phyloP scores from a whole-genome alignment of 2,888 invertebrate species.

The Megastigmus dorsalis region DNA sequence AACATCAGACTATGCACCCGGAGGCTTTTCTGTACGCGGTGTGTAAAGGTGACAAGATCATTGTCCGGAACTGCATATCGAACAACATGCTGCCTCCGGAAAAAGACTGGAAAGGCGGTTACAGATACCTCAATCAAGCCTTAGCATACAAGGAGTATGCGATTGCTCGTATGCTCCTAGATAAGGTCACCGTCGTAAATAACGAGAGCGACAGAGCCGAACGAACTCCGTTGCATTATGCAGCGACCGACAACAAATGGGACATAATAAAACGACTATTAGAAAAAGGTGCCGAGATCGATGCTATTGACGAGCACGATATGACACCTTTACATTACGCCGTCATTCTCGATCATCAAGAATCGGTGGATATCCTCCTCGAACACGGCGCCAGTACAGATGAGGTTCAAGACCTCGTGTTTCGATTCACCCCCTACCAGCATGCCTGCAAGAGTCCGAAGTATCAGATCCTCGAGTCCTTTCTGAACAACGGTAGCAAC shows the following conservation, averaged over 20 bases:
- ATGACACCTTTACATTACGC: slow-evolving; percentile 38
- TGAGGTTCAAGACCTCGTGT: not conserved
- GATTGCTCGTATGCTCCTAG: not conserved
- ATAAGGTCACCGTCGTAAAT: slow-evolving; percentile 2
- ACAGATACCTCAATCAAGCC: not conserved
- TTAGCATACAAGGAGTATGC: slow-evolving; percentile 13
- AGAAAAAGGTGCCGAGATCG: not conserved
- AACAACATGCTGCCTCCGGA: not conserved
- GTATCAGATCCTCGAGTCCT: not conserved
- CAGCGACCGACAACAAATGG: not conserved
- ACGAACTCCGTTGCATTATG: slow-evolving; percentile 11
- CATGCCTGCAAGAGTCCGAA: slow-evolving; percentile 12
- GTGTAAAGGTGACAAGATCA: not conserved
- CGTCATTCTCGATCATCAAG: not conserved
- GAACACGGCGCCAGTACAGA: not conserved
- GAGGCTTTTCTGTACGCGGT: not conserved
- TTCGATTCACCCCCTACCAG: slow-evolving; percentile 6
- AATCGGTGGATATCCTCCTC: not conserved
- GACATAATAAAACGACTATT: not conserved
- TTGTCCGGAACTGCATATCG: not conserved
- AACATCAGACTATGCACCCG: not conserved
- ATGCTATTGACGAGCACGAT: slow-evolving; percentile 14
- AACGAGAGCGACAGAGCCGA: not conserved
- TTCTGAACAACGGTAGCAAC: slow-evolving; percentile 4
- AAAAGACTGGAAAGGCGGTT: not conserved